Conservation (phyloP, 2,888 invertebrate genomes). For the Dermolepida albohirtum region DNA sequence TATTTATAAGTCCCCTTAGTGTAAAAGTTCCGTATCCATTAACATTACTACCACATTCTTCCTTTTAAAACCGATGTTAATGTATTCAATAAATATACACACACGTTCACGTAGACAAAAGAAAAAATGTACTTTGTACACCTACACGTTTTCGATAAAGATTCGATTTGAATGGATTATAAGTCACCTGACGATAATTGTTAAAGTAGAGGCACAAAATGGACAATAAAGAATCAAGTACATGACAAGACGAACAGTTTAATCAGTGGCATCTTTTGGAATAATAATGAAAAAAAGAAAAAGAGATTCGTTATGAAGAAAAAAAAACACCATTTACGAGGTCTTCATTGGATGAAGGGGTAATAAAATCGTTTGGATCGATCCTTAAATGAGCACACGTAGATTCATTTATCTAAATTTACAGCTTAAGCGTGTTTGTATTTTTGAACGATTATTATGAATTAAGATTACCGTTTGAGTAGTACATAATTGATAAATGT, state of each 20-base stretch:
- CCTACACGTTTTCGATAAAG: slow-evolving; percentile 30
- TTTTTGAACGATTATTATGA: slow-evolving; percentile 14
- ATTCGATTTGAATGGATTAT: slow-evolving; percentile 34
- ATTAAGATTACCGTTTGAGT: slow-evolving; percentile 29
- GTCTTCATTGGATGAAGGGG: slow-evolving; percentile 13
- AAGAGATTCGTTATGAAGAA: slow-evolving; percentile 8
- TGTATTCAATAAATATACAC: slow-evolving; percentile 20
- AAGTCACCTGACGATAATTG: slow-evolving; percentile 37
- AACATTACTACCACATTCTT: slow-evolving; percentile 34
- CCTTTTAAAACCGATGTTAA: slow-evolving; percentile 21
- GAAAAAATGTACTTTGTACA: slow-evolving; percentile 7
- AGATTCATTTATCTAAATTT: slow-evolving; percentile 23
- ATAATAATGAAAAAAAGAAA: slow-evolving; percentile 9
- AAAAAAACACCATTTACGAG: slow-evolving; percentile 23
- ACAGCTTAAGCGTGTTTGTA: slow-evolving; percentile 21
- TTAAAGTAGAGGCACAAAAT: slow-evolving; percentile 26
- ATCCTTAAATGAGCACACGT: slow-evolving; percentile 21
- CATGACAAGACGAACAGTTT: slow-evolving; percentile 25
- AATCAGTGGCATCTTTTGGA: slow-evolving; percentile 28
- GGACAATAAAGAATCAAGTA: slow-evolving; percentile 32
- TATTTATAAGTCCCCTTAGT: neutral
- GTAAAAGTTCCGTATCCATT: slow-evolving; percentile 16
- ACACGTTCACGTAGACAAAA: slow-evolving; percentile 18
- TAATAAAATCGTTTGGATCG: slow-evolving; percentile 12
- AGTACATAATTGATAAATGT: neutral